Evolutionary conservation across 2,113 vertebrate genomes (phyloP), one percentile per base, ranked within the genome.

Genomic region (Pollachius pollachius): DNA sequence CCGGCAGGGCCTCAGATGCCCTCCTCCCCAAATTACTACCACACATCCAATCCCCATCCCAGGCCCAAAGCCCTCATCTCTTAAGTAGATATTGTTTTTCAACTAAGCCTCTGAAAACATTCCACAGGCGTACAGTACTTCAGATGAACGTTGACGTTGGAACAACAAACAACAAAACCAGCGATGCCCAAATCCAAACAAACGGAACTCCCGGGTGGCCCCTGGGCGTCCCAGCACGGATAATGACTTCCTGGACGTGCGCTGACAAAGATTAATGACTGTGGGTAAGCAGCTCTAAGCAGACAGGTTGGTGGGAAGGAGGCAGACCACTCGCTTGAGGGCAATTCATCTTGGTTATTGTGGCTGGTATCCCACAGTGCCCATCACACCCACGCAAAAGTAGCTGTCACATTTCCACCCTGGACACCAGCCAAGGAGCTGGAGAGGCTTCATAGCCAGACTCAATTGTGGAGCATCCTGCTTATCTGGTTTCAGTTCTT

Each of bases 211-310:
- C 76, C 69, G 1, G 19, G 63, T 64, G 69, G 75, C 73, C 71
- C 76, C 68, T 1, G 15, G 71, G 71, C 70, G 70, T 17, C 80
- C 52, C 72, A 52, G 71, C 77, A 70, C 76, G 81, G 65, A 57
- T 87, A 90, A 92, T 91, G 85, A 89, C 84, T 89, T 85, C 66
- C 73, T 81, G 88, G 70, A 90, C 82, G 76, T 73, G 68, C 62
- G 72, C 78, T 85, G 92, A 92, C 92, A 92, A 80, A 88, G 89
- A 94, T 90, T 89, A 90, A 93, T 93, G 88, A 90, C 81, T 79
- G 76, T 84, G 80, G 82, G 79, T 78, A 75, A 88, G 84, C 78
- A 77, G 84, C 62, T 79, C 57, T 66, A 11, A 70, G 85, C 84
- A 77, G 78, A 72, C 76, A 74, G 82, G 81, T 83, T 59, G 84